phyloP scores from a whole-genome alignment of 2,797 vertebrate species.

The Mormyrus hasselquistii region DNA sequence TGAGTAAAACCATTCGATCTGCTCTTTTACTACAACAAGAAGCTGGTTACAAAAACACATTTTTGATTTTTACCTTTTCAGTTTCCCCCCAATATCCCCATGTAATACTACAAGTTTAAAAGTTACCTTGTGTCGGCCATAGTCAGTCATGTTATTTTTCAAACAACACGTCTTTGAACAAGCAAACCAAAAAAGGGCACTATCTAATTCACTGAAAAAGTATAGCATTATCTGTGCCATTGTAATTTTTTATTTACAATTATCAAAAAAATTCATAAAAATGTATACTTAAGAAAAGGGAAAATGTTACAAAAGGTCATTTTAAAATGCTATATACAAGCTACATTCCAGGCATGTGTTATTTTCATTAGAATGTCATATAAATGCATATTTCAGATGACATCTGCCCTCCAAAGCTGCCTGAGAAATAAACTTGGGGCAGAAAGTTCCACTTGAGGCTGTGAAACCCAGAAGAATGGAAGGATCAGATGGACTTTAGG shows the following conservation, averaged over 20 bases:
- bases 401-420: constrained; percentile 63
- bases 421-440: constrained; percentile 75
- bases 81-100: constrained; percentile 61
- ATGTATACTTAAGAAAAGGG: constrained; percentile 73
- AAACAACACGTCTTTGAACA: constrained; percentile 72
- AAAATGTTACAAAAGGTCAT: constrained; percentile 83
- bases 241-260: constrained; percentile 62
- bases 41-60: constrained; percentile 71
- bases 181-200: constrained; percentile 40
- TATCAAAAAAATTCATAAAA: constrained; percentile 75
- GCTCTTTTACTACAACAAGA: constrained; percentile 80
- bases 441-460: constrained; percentile 61
- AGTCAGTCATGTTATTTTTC: constrained; percentile 71
- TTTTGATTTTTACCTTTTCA: constrained; percentile 24
- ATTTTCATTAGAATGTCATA: constrained; percentile 59
- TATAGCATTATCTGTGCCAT: constrained; percentile 51
- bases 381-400: constrained; percentile 64
- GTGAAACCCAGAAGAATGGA: neutral
- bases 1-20: constrained; percentile 81
- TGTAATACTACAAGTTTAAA: constrained; percentile 63
- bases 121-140: constrained; percentile 66
- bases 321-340: constrained; percentile 97
- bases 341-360: constrained; percentile 96
- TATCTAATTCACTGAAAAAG: constrained; percentile 40
- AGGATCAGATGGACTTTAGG: constrained; percentile 29